Percentiles rank a stretch among this genome's conserved stretches.
Conservation (phyloP, 2,888 invertebrate species). For the Drosophila bunnanda region DNA sequence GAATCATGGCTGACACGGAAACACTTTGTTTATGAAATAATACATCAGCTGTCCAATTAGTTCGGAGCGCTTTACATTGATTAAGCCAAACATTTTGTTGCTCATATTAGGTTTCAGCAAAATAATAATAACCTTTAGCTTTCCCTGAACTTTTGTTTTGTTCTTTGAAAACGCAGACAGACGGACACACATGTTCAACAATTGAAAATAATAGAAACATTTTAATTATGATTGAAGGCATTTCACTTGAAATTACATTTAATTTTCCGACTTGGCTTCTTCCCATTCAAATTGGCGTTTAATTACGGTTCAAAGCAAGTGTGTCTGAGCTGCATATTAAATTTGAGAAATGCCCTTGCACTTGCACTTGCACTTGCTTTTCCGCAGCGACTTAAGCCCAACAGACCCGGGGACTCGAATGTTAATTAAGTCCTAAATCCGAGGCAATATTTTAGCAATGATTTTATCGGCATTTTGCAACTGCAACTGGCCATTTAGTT, state of each 20-base stretch:
- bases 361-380: not conserved
- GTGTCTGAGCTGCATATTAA: not conserved
- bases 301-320: constrained; percentile 17
- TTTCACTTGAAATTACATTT: constrained; percentile 11
- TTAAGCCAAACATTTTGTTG: constrained; percentile 10
- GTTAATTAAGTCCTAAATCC: constrained; percentile 30
- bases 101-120: constrained; percentile 1
- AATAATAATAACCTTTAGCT: constrained; percentile 7
- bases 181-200: not conserved
- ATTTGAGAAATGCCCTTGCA: not conserved
- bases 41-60: constrained; percentile 3
- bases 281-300: constrained; percentile 10
- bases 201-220: constrained; percentile 1
- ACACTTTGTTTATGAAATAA: constrained; percentile 6
- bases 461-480: constrained; percentile 1
- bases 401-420: constrained; percentile 2
- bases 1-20: not conserved
- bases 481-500: constrained; percentile 4
- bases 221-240: constrained; percentile 24
- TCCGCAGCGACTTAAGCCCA: constrained; percentile 1
- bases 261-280: not conserved
- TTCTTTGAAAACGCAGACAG: not conserved
- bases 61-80: constrained; percentile 6
- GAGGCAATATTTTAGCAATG: constrained; percentile 23
- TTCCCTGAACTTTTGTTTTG: not conserved